These are phyloP conservation scores for Sminthopsis crassicaudata DNA, from an alignment of 2,113 vertebrate species.

Conservation along the genomic window DNA sequence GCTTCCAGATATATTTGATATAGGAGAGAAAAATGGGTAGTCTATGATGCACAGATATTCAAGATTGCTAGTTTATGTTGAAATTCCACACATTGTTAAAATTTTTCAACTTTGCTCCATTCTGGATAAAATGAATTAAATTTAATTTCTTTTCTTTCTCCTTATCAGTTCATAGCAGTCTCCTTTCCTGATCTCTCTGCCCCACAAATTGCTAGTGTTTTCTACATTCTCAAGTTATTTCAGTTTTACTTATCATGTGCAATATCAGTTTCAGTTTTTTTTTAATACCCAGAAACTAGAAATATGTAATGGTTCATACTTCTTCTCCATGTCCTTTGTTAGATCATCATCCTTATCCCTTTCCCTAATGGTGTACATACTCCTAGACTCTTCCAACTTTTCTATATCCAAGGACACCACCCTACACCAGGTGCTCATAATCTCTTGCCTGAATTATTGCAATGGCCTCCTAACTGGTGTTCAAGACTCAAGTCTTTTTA, in stretches of 20 bases:
- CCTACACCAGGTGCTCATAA: not conserved
- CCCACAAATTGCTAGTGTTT: not conserved
- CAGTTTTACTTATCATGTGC: not conserved
- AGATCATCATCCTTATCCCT: not conserved
- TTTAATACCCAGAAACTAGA: not conserved
- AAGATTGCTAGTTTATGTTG: not conserved
- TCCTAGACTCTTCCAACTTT: not conserved
- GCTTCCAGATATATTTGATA: conserved; percentile 20
- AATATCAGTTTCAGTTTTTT: not conserved
- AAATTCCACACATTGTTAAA: conserved; percentile 1
- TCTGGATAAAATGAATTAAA: not conserved
- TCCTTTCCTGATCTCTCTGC: not conserved
- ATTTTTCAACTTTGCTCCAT: not conserved
- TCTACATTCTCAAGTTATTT: not conserved
- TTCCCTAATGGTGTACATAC: not conserved
- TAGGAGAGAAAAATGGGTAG: conserved; percentile 19
- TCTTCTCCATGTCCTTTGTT: not conserved
- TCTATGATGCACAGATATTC: conserved; percentile 16
- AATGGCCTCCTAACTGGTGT: not conserved
- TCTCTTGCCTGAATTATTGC: not conserved
- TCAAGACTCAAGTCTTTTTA: not conserved
- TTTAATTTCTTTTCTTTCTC: conserved; percentile 12
- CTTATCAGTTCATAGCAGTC: not conserved
- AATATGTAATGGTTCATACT: not conserved
- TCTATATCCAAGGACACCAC: not conserved